phyloP scores from a whole-genome alignment of 2,113 vertebrate genomes.

The Rafetus swinhoei region DNA sequence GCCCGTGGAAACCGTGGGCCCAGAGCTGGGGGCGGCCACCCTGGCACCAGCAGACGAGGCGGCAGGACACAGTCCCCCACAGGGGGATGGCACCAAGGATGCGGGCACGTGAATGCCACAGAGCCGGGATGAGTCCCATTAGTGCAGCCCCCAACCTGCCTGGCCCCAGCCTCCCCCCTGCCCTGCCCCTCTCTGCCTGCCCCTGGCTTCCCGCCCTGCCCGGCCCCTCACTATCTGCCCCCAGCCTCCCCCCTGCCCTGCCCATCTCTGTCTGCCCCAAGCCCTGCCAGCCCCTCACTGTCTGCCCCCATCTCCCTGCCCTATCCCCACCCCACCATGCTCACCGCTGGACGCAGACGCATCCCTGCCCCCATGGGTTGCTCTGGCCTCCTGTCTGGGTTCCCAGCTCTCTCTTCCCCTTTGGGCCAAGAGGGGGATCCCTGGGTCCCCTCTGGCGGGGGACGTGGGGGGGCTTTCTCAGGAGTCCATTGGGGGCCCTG shows the following conservation, averaged over 20 bases:
- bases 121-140: neutral
- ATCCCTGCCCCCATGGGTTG: neutral
- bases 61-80: neutral
- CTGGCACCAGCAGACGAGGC: rapidly evolving
- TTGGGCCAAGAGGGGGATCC: neutral
- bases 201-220: no score
- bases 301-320: neutral
- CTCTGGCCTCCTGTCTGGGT: neutral
- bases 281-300: rapidly evolving
- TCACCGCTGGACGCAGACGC: neutral
- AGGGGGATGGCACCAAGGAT: neutral
- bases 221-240: no score
- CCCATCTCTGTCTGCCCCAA: neutral
- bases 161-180: neutral
- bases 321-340: neutral
- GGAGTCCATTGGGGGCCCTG: neutral
- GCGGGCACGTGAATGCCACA: neutral
- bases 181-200: neutral
- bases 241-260: neutral
- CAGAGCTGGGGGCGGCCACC: neutral
- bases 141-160: no score
- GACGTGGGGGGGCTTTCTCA: neutral
- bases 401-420: neutral
- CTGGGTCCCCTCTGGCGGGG: no score
- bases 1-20: conserved; percentile 63